These are phyloP conservation scores for Zalophus californianus DNA, from an alignment of 2,797 vertebrate species.

Conservation along the genomic window DNA sequence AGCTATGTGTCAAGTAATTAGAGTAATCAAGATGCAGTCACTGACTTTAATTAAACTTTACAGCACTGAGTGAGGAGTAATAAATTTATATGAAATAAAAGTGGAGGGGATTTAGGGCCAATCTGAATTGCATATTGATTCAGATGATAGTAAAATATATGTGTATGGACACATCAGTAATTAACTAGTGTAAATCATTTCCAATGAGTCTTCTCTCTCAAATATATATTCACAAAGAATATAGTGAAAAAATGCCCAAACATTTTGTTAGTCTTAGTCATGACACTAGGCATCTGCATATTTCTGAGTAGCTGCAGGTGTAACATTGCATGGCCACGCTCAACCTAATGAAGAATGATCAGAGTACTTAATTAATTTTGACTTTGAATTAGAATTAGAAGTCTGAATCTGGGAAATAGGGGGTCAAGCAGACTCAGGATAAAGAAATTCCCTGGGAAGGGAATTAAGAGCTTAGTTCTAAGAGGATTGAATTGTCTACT, in stretches of 20 bases:
- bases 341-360: slow-evolving; percentile 22
- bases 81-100: slow-evolving; percentile 83
- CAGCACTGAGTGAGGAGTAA: slow-evolving; percentile 61
- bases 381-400: slow-evolving; percentile 21
- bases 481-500: background rate
- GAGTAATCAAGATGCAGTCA: slow-evolving; percentile 81
- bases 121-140: slow-evolving; percentile 76
- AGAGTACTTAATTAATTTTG: slow-evolving; percentile 6
- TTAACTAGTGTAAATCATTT: slow-evolving; percentile 76
- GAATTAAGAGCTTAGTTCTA: background rate
- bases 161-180: slow-evolving; percentile 67
- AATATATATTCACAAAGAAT: background rate
- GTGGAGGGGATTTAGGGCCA: slow-evolving; percentile 73
- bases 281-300: background rate
- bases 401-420: background rate
- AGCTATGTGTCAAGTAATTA: slow-evolving; percentile 76
- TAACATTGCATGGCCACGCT: background rate
- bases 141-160: slow-evolving; percentile 76
- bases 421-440: background rate
- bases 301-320: background rate
- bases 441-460: background rate
- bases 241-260: slow-evolving; percentile 37
- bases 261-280: background rate
- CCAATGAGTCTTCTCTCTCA: slow-evolving; percentile 15
- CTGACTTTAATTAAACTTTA: slow-evolving; percentile 84